Evolutionary conservation across 2,797 vertebrate genomes (phyloP), one percentile per base, ranked within the genome.

Genomic region (Borostomias antarcticus): DNA sequence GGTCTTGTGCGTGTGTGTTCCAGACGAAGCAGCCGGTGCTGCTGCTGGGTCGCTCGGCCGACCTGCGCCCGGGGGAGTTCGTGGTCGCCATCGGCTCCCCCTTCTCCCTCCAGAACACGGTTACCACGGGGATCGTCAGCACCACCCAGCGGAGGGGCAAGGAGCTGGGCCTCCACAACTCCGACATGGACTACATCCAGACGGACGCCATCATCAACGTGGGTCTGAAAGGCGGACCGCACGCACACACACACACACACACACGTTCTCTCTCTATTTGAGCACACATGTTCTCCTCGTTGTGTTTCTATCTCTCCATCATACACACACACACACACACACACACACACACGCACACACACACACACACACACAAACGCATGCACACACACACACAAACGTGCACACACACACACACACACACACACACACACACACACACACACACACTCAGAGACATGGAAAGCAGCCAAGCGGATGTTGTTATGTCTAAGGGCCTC

Each of bases 201-300:
- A 99, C 97, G 0, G 97, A 99, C 0, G 97, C 97, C 82, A 99
- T 99, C 89, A 99, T 98, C 85, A 98, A 98, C 0, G 97, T 97
- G 83, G 62, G 96, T 57, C 0, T 2, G 3, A 0, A 29, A 56
- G 21, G 3, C 0, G 30, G 53, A 0, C 0, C 21, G 0, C 11
- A 63, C 21, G 0, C 11, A 63, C 32, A 65, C 35, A 2, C 21
- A 25, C 47, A 50, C 40, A 45, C 40, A n/a, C 40, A n/a, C 3
- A 9, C 6, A 45, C 40, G 5, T 40, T 40, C 15, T 40, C 10
- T 40, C n/a, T n/a, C 5, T 35, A 10, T 35, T 5, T 35, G 5
- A 35, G 33, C n/a, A n/a, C n/a, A n/a, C n/a, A n/a, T n/a, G n/a
- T n/a, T n/a, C n/a, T n/a, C n/a, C n/a, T n/a, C n/a, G n/a, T n/a